Evolutionary conservation across 2,113 vertebrate genomes (phyloP), one percentile per base, ranked within the genome.

Genomic region (Microtus montanus): DNA sequence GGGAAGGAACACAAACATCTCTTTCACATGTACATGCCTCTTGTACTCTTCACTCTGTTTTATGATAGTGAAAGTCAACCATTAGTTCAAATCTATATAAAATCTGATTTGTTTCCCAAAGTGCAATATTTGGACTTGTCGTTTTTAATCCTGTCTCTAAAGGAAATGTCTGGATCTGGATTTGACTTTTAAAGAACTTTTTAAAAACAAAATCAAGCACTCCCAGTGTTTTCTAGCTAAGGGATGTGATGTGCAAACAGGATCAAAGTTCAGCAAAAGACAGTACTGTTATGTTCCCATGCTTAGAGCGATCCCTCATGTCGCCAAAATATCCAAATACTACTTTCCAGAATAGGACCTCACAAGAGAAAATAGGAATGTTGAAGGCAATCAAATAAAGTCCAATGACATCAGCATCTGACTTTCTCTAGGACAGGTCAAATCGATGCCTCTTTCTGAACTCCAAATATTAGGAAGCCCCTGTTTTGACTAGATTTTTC

Each of bases 91-190:
- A 92, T 24, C 44, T 15, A 24, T 44, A 73, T 44, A 14, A 77
- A 86, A 87, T 74, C 38, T 83, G n/a, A 54, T 33, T 95, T 75
- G 87, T 2, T 92, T 30, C 44, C 22, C 52, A 80, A 91, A 91
- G 33, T 61, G 26, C 26, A 82, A 73, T 61, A 20, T 70, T 70
- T 88, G 33, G n/a, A 90, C 77, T 10, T 83, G 58, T 75, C 49
- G 66, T 66, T 88, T 80, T 44, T 38, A 30, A 63, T n/a, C 74
- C 26, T 19, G 66, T 33, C 26, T 80, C 12, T 19, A 90, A 68
- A 66, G 64, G 4, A 70, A 82, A 82, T 58, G 77, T 47, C 64
- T 74, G 70, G 78, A 17, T 71, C 38, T 80, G 2, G 66, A 85
- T 58, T 63, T 47, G 17, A 44, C 8, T 93, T 77, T 87, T 2